Percentiles rank a stretch among this genome's conserved stretches.
phyloP scores from a whole-genome alignment of 2,797 vertebrate genomes.

The Liasis olivaceus region DNA sequence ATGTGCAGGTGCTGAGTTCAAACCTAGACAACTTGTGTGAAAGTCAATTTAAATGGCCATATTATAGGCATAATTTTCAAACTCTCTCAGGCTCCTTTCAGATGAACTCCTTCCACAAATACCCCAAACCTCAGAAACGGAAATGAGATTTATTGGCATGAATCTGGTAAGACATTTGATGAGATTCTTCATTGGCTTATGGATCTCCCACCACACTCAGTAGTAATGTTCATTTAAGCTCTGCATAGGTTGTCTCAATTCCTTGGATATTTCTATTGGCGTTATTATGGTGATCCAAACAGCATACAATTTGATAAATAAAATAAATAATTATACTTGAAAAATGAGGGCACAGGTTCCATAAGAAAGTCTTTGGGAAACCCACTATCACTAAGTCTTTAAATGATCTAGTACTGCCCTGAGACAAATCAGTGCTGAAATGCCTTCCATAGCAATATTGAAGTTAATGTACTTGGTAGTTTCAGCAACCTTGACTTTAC shows the following conservation, averaged over 20 bases:
- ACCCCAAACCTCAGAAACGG: neutral
- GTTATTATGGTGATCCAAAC: neutral
- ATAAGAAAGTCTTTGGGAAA: neutral
- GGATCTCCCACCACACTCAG: neutral
- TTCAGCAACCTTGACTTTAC: slow-evolving; percentile 4
- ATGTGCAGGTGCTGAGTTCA: slow-evolving; percentile 10
- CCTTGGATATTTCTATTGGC: neutral
- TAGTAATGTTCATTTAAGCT: neutral
- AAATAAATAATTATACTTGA: neutral
- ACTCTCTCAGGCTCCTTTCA: neutral
- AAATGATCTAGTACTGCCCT: neutral
- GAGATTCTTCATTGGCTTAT: neutral
- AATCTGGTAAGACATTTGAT: neutral
- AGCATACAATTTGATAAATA: neutral
- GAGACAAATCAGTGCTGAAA: neutral
- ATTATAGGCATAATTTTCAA: neutral
- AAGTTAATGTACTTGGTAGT: neutral
- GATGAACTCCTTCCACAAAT: neutral
- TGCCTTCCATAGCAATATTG: neutral
- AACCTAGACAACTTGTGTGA: neutral
- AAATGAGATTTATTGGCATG: neutral
- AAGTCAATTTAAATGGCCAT: slow-evolving; percentile 12
- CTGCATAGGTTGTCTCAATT: neutral
- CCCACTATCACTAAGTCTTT: neutral
- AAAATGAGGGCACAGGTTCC: neutral